phyloP scores from a whole-genome alignment of 2,113 vertebrate species.

The Mesitornis unicolor region DNA sequence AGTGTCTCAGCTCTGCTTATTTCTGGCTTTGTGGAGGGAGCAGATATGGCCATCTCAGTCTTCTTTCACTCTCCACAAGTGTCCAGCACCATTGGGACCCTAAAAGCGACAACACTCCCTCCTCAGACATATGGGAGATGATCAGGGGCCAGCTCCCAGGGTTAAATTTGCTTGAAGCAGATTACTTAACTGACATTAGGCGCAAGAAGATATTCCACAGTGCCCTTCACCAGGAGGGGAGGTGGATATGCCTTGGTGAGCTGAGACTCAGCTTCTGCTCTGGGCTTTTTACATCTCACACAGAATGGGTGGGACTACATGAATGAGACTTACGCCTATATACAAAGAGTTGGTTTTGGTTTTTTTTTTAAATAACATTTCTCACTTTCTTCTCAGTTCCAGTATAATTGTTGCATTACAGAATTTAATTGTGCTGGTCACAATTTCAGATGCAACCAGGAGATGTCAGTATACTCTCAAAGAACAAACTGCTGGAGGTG shows the following conservation, averaged over 20 bases:
- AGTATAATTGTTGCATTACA: not conserved
- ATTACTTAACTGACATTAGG: not conserved
- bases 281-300: not conserved
- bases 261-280: not conserved
- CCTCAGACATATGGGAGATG: not conserved
- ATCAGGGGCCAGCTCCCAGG: not conserved
- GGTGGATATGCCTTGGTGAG: not conserved
- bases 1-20: not conserved
- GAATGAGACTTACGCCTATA: not conserved
- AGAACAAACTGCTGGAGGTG: not conserved
- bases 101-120: not conserved
- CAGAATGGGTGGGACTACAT: not conserved
- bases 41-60: rapidly evolving
- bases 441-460: slow-evolving; percentile 31
- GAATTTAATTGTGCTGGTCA: not conserved
- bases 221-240: not conserved
- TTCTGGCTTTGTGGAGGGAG: not conserved
- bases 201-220: not conserved
- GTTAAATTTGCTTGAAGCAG: not conserved
- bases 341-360: not conserved
- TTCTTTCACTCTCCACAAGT: not conserved
- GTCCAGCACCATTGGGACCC: not conserved
- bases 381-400: not conserved
- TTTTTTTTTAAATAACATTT: not conserved
- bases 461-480: slow-evolving; percentile 67